Percentiles rank a stretch among this genome's conserved stretches.
Conservation (phyloP, 2,888 invertebrate genomes). For the Amiota mariae region DNA sequence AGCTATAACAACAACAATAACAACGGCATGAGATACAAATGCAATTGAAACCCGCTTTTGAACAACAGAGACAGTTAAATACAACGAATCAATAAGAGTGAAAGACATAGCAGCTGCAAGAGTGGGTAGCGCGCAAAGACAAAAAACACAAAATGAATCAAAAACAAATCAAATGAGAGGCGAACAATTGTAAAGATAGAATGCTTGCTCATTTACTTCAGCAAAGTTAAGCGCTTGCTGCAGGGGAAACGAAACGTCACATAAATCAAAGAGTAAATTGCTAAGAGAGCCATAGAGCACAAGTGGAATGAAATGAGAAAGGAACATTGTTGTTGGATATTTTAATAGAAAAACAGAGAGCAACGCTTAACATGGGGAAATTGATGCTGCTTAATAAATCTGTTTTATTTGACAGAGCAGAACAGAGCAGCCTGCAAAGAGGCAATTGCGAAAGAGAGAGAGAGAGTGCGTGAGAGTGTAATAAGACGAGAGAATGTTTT, state of each 20-base stretch:
- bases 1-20: slow-evolving; percentile 15
- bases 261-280: slow-evolving; percentile 14
- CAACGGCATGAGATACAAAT: slow-evolving; percentile 34
- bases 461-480: slow-evolving; percentile 17
- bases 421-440: not conserved
- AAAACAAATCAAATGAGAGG: not conserved
- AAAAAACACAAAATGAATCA: slow-evolving; percentile 8
- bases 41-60: slow-evolving; percentile 48
- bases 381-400: slow-evolving; percentile 14
- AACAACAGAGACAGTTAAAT: slow-evolving; percentile 50
- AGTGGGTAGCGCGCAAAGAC: not conserved
- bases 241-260: not conserved
- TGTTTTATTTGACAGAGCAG: not conserved
- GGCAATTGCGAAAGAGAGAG: slow-evolving; percentile 28
- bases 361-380: not conserved
- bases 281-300: not conserved
- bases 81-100: slow-evolving; percentile 41
- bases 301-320: not conserved
- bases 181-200: not conserved
- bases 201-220: not conserved
- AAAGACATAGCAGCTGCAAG: slow-evolving; percentile 40
- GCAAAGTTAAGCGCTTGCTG: not conserved
- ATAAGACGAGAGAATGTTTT: not conserved
- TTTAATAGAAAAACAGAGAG: not conserved
- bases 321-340: not conserved